These are phyloP conservation scores for Tupaia chinensis DNA, from an alignment of 2,113 vertebrate species.

Conservation along the genomic window DNA sequence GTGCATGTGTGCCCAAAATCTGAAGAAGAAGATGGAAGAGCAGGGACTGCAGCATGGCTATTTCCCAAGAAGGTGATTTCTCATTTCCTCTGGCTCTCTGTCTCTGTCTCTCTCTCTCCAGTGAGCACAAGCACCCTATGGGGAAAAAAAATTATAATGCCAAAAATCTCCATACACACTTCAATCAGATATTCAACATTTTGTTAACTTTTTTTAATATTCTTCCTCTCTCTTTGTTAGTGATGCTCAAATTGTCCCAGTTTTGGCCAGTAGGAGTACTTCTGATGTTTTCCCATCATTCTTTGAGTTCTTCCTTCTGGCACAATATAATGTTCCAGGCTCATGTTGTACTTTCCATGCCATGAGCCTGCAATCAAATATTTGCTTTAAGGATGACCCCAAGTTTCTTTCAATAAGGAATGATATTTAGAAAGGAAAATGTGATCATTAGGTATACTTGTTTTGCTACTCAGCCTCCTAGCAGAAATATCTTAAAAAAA, in stretches of 20 bases:
- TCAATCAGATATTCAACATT: background rate
- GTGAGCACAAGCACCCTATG: too few relatives aligned
- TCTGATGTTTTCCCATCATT: background rate
- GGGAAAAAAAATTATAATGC: background rate
- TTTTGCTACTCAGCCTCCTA: background rate
- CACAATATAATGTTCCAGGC: background rate
- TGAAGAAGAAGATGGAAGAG: too few relatives aligned
- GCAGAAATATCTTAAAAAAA: background rate
- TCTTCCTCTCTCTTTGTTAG: background rate
- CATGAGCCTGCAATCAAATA: background rate
- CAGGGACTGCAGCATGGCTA: too few relatives aligned
- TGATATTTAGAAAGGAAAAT: conserved; percentile 28
- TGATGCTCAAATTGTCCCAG: background rate
- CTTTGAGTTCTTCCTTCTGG: conserved; percentile 2
- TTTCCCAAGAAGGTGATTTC: too few relatives aligned
- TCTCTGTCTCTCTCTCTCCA: too few relatives aligned
- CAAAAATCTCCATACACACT: background rate
- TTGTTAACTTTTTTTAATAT: background rate
- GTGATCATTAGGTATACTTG: background rate
- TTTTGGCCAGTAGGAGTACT: background rate
- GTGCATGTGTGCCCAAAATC: too few relatives aligned
- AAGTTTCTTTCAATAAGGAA: conserved; percentile 40
- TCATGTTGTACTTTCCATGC: background rate
- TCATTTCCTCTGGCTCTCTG: too few relatives aligned
- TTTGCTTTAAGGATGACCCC: background rate